Evolutionary conservation across 1,140 invertebrate genomes (phyloP), one percentile per base, ranked within the genome.

Genomic region (Plectus sambesii): DNA sequence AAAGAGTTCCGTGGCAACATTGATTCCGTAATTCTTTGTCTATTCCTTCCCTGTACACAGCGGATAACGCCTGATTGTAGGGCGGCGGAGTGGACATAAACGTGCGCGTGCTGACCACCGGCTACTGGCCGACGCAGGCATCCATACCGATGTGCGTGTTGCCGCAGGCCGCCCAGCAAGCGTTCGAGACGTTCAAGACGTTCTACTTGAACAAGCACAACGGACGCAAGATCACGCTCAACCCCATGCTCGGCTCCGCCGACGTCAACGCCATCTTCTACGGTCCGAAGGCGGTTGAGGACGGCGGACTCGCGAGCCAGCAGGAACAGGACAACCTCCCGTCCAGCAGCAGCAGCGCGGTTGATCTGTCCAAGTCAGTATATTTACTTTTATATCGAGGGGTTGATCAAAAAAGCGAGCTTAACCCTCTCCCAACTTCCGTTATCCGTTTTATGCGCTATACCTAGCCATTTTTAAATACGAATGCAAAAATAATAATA

Each of bases 41-140:
- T n/a, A n/a, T n/a, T n/a, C n/a, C n/a, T n/a, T n/a, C n/a, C n/a
- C n/a, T n/a, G n/a, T n/a, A n/a, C n/a, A n/a, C n/a, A n/a, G n/a
- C n/a, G n/a, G n/a, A n/a, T n/a, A n/a, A n/a, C n/a, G n/a, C n/a
- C n/a, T n/a, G n/a, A n/a, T n/a, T n/a, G n/a, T n/a, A n/a, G n/a
- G n/a, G n/a, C 9, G 77, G 80, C 56, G 86, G 87, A 36, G 85
- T 99, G 8, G 94, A n/a, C n/a, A n/a, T n/a, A n/a, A n/a, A 83
- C 65, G 90, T 98, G 50, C 77, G 90, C 56, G 94, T 99, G 48
- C 75, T 99, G 37, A 99, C 93, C 8, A 97, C 93, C 39, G 93
- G 93, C 35, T 97, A 94, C 73, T 99, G 94, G 94, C 94, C 94
- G 39, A 97, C 90, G 22, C 87, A 92, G 73, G 85, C 85, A 55